Evolutionary conservation across 1,140 invertebrate species (phyloP).

Genomic region (Pseudomyrmex sp.): DNA sequence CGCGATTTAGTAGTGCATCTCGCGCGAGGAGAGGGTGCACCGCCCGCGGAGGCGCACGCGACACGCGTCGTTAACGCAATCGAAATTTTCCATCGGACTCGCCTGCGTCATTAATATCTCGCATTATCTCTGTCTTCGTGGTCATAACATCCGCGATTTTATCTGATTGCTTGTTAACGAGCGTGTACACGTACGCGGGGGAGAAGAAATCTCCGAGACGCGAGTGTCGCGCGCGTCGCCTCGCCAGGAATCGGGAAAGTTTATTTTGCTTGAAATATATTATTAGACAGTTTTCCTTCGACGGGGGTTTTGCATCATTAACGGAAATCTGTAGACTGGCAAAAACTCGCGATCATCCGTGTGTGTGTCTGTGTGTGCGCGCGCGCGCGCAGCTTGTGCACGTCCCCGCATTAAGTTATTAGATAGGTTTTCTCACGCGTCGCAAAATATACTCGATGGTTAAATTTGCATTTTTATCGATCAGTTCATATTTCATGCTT

Average conservation of each 20-base stretch:
- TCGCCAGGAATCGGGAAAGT: conserved; percentile 8
- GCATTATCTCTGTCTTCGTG: neutral
- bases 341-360: neutral
- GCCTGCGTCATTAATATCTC: conserved; percentile 44
- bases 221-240: neutral
- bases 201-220: neutral
- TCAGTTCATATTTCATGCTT: conserved; percentile 13
- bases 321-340: neutral
- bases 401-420: neutral
- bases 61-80: neutral
- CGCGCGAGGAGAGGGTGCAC: neutral
- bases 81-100: neutral
- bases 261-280: neutral
- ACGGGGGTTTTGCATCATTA: neutral
- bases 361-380: neutral
- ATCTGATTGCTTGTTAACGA: conserved; percentile 39
- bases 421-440: neutral
- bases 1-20: neutral
- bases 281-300: neutral
- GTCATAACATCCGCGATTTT: conserved; percentile 20
- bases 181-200: too few species aligned
- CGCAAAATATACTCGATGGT: conserved; percentile 4
- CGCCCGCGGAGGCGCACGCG: neutral
- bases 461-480: conserved; percentile 17
- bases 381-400: neutral